Base-by-base conservation (phyloP, 1,140 invertebrate genomes). In the Callitettix versicolor region DNA sequence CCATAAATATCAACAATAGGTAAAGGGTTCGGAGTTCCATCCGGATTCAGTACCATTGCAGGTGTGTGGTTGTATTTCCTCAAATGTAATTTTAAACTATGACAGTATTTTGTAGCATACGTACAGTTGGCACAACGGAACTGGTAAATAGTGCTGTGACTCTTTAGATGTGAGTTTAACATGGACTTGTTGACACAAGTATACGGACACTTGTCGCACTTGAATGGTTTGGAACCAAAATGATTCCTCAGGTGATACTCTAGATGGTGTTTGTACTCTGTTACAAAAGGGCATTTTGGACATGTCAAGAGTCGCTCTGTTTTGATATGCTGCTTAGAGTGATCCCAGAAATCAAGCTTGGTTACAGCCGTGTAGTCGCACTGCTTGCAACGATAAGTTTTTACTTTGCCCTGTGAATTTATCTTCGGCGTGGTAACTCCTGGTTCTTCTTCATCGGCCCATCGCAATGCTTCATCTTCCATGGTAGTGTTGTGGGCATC, bases 161-260 rank as follows among this genome's bases (percentile, higher is more conserved):
- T 96, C 68, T 99, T 99, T 63, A 97, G 79, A 65, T 99, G 97
- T 0, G 92, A 96, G 67, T 97, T 98, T 11, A 99, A 75, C 97
- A 99, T 99, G 0, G 95, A 98, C 67, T 99, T 98, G 72, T 98
- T 99, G 2, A 99, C 95, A 66, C 96, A 99, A 0, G 83, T 80
- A 65, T 97, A 98, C 12, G 79, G 77, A 70, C 93, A 97, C 62
- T 95, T 86, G 47, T 79, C 74, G 69, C 97, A 99, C 66, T 95
- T 92, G 74, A 93, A 99, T 0, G 96, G 96, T 65, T 99, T 99
- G 0, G 86, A 88, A 6, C 93, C 92, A 61, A 86, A 81, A 68
- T 99, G 97, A 68, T 98, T 98, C 6, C 91, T 76, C 62, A 97
- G 76, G 68, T 98, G 97, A 65, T 99, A 99, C 64, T 98, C 95